Evolutionary conservation across 1,140 invertebrate species (phyloP), one percentile per base, ranked within the genome.

Genomic region (Nautilus pompilius): DNA sequence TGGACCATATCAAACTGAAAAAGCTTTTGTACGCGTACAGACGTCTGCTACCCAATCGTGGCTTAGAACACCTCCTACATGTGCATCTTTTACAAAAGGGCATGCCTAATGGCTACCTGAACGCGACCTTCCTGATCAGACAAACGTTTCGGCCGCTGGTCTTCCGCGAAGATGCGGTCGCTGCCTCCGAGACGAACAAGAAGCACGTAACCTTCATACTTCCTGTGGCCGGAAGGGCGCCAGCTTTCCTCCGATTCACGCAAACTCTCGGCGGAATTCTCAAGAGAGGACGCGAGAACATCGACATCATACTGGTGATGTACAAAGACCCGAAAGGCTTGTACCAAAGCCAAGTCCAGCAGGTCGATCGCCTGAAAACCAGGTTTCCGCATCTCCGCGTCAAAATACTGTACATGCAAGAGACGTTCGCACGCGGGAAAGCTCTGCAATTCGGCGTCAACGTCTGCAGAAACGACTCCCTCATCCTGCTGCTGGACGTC

Each of bases 191-290:
- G 17, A 13, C 24, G 15, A 28, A 8, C 49, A 20, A 53, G n/a
- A 53, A 28, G 24, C 73, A 74, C 33, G 88, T 93, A 49, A 84
- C 90, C 72, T 92, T 96, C 63, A 87, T 96, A 33, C 80, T 96
- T 10, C 93, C 93, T 4, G 83, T 96, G 5, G 86, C 89, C 8
- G 93, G 93, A 0, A 85, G 93, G 54, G 86, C 87, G 61, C 84
- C 88, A 32, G 89, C 88, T 2, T 95, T 96, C 70, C 78, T 87
- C 36, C 85, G 94, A 28, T 98, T 98, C 76, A 84, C 96, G 70
- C 85, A 84, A 41, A 92, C 90, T 72, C 95, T 93, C 77, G 90
- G 93, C 74, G 84, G 89, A 20, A 86, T 91, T 5, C 91, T 91
- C 68, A 71, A 92, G 56, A 83, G 83, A 60, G 82, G 77, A 17